A percentile compares a stretch with the other conserved stretches of the same genome.
Evolutionary conservation across 1,140 invertebrate species (phyloP).

Genomic region (Bemisia tabaci): DNA sequence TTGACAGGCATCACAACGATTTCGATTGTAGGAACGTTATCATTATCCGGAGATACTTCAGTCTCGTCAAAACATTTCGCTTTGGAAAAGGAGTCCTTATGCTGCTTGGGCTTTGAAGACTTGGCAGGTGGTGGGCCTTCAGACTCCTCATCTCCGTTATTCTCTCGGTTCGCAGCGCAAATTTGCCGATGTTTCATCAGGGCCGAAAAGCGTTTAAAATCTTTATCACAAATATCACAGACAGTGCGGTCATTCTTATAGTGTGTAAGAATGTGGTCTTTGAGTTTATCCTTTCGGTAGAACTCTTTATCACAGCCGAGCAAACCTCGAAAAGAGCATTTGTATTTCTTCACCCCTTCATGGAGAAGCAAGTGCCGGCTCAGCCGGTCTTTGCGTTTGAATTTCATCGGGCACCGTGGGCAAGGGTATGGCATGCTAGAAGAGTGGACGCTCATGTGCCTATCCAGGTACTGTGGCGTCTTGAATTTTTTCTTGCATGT

Average conservation of each 20-base stretch:
- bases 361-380: slow-evolving; percentile 53
- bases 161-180: neutral
- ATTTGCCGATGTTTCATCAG: slow-evolving; percentile 7
- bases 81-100: too few species aligned
- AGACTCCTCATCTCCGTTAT: too few species aligned
- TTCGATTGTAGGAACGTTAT: neutral
- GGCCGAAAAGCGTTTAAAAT: slow-evolving; percentile 2
- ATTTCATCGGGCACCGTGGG: slow-evolving; percentile 39
- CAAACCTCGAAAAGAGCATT: slow-evolving; percentile 49
- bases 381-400: slow-evolving; percentile 54
- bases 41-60: neutral
- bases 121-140: too few species aligned
- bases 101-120: too few species aligned
- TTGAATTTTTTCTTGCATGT: slow-evolving; percentile 44
- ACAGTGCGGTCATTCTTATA: slow-evolving; percentile 3
- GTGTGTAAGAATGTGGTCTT: slow-evolving; percentile 13
- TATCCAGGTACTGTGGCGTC: neutral
- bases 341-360: slow-evolving; percentile 44
- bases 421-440: slow-evolving; percentile 41
- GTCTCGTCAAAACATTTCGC: neutral
- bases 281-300: slow-evolving; percentile 15
- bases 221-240: slow-evolving; percentile 5
- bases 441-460: slow-evolving; percentile 39
- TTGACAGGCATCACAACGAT: neutral
- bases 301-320: slow-evolving; percentile 54